Percentiles rank a stretch among this genome's conserved stretches.
These are phyloP conservation scores for Dicyrtomina minuta DNA, from an alignment of 2,888 invertebrate species.

Conservation along the genomic window DNA sequence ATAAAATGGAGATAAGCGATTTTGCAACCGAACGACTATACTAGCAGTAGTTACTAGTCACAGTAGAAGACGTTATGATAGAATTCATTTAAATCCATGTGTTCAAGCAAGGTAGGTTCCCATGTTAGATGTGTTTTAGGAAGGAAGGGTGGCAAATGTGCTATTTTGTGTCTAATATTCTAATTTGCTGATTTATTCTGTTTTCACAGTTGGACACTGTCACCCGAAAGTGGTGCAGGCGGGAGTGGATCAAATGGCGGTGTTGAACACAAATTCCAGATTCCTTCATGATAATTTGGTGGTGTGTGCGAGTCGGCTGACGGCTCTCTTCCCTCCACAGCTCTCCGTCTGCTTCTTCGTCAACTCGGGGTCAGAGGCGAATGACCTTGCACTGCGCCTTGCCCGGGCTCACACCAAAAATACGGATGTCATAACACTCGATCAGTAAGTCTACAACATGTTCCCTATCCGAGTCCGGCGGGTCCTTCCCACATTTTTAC, in stretches of 20 bases:
- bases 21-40: too few species aligned
- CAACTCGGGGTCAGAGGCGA: conserved; percentile 98
- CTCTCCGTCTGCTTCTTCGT: conserved; percentile 93
- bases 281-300: conserved; percentile 96
- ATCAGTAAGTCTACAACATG: conserved; percentile 94
- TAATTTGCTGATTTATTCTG: too few species aligned
- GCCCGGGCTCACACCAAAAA: conserved; percentile 86
- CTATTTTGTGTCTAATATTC: neutral
- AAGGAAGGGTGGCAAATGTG: too few species aligned
- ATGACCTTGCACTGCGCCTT: conserved; percentile 90
- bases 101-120: too few species aligned
- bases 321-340: conserved; percentile 77
- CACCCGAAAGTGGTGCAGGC: conserved; percentile 92
- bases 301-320: conserved; percentile 80
- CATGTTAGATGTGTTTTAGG: too few species aligned
- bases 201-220: conserved; percentile 94
- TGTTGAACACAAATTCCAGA: conserved; percentile 91
- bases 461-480: too few species aligned
- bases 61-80: too few species aligned
- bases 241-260: conserved; percentile 84
- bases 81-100: too few species aligned
- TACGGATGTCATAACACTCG: conserved; percentile 86
- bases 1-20: too few species aligned
- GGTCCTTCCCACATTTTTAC: too few species aligned
- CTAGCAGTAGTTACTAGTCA: too few species aligned